Percentiles rank a stretch among this genome's conserved stretches.
phyloP scores from a whole-genome alignment of 2,888 invertebrate genomes.

The Saturnia japonica region DNA sequence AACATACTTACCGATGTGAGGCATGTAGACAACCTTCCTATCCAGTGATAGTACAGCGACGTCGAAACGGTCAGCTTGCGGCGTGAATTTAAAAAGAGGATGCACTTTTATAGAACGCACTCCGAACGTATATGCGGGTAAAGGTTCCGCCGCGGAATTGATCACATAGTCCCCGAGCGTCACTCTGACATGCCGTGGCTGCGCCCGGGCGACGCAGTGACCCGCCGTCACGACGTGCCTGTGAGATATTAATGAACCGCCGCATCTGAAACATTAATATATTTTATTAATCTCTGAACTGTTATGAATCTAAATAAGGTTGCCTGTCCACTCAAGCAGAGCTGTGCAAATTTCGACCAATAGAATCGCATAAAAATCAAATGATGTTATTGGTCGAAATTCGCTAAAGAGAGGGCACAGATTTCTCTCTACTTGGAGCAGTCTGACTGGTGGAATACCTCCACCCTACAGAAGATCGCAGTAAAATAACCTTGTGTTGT shows the following conservation, averaged over 20 bases:
- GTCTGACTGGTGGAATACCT: too few relatives aligned
- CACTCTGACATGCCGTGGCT: conserved; percentile 94
- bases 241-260: conserved; percentile 94
- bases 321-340: too few relatives aligned
- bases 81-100: conserved; percentile 92
- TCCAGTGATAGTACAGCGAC: conserved; percentile 94
- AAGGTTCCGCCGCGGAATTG: conserved; percentile 94
- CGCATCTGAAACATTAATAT: conserved; percentile 85
- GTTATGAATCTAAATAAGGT: too few relatives aligned
- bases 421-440: too few relatives aligned
- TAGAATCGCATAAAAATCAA: too few relatives aligned
- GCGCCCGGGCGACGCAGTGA: conserved; percentile 95
- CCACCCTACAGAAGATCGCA: too few relatives aligned
- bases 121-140: conserved; percentile 95
- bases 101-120: conserved; percentile 94
- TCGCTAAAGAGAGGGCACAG: too few relatives aligned
- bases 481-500: too few relatives aligned
- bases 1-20: conserved; percentile 86
- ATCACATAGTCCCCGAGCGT: conserved; percentile 96
- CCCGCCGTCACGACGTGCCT: conserved; percentile 97
- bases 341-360: too few relatives aligned
- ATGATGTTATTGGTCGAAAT: too few relatives aligned
- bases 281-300: background rate
- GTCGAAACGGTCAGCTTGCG: conserved; percentile 95
- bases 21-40: conserved; percentile 94